A percentile compares a stretch with the other conserved stretches of the same genome.
These are phyloP conservation scores for Oreochromis grahami DNA, from an alignment of 2,797 vertebrate species.

Conservation along the genomic window DNA sequence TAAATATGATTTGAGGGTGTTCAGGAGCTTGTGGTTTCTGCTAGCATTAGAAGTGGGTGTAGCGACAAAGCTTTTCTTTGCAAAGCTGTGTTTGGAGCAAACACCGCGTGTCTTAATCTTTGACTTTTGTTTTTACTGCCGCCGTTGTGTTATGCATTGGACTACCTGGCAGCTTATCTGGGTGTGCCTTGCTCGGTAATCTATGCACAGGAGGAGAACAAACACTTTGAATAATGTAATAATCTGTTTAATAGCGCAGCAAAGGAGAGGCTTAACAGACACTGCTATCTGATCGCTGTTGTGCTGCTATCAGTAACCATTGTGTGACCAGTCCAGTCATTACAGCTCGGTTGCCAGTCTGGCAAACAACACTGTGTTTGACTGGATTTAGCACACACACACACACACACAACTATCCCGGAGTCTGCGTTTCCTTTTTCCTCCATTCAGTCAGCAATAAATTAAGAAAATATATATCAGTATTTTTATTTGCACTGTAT, in stretches of 20 bases:
- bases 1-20: slow-evolving; percentile 90
- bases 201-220: slow-evolving; percentile 83
- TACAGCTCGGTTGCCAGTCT: slow-evolving; percentile 65
- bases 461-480: neutral
- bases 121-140: slow-evolving; percentile 63
- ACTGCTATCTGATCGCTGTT: slow-evolving; percentile 81
- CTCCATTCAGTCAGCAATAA: slow-evolving; percentile 5
- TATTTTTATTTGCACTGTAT: neutral
- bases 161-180: slow-evolving; percentile 85
- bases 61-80: slow-evolving; percentile 81
- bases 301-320: slow-evolving; percentile 78
- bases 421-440: slow-evolving; percentile 7
- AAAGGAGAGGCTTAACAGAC: slow-evolving; percentile 82
- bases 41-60: slow-evolving; percentile 80
- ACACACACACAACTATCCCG: slow-evolving; percentile 18
- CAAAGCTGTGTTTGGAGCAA: slow-evolving; percentile 75
- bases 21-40: slow-evolving; percentile 76
- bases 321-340: slow-evolving; percentile 77
- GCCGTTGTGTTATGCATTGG: slow-evolving; percentile 41
- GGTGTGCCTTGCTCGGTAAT: slow-evolving; percentile 81
- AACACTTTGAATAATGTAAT: slow-evolving; percentile 84
- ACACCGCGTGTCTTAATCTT: slow-evolving; percentile 74
- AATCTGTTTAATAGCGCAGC: slow-evolving; percentile 82
- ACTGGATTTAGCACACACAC: slow-evolving; percentile 53
- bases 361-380: slow-evolving; percentile 70